Evolutionary conservation across 1,140 invertebrate species (phyloP).

Genomic region (Megathymus violae): DNA sequence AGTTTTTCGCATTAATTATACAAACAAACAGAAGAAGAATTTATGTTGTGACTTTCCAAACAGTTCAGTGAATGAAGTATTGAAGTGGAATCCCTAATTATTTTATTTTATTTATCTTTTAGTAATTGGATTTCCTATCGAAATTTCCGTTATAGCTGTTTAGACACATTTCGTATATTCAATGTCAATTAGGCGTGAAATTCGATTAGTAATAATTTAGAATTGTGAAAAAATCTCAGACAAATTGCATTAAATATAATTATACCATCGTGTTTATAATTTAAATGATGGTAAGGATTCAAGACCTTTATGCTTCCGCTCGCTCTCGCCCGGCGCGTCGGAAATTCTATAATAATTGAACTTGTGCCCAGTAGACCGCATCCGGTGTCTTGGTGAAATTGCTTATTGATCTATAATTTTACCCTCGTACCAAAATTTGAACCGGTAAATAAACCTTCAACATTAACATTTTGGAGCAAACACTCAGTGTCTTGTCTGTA

Average conservation of each 20-base stretch:
- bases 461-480: no score
- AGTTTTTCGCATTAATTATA: slow-evolving; percentile 67
- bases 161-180: no score
- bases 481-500: slow-evolving; percentile 9
- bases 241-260: no score
- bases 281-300: neutral
- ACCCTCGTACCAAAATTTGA: slow-evolving; percentile 27
- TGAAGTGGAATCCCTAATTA: slow-evolving; percentile 26
- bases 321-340: slow-evolving; percentile 52
- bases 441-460: neutral
- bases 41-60: slow-evolving; percentile 41
- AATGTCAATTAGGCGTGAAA: no score
- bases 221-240: no score
- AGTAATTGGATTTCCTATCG: slow-evolving; percentile 10
- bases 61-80: slow-evolving; percentile 22
- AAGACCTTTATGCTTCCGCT: slow-evolving; percentile 44
- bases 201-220: no score
- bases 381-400: slow-evolving; percentile 75
- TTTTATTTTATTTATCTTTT: slow-evolving; percentile 32
- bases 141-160: no score
- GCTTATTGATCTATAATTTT: slow-evolving; percentile 71
- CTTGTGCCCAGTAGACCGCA: slow-evolving; percentile 71
- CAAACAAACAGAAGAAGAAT: slow-evolving; percentile 66
- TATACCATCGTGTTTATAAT: slow-evolving; percentile 15
- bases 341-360: slow-evolving; percentile 79